phyloP scores from a whole-genome alignment of 2,797 vertebrate species.

The Myotis planiceps region DNA sequence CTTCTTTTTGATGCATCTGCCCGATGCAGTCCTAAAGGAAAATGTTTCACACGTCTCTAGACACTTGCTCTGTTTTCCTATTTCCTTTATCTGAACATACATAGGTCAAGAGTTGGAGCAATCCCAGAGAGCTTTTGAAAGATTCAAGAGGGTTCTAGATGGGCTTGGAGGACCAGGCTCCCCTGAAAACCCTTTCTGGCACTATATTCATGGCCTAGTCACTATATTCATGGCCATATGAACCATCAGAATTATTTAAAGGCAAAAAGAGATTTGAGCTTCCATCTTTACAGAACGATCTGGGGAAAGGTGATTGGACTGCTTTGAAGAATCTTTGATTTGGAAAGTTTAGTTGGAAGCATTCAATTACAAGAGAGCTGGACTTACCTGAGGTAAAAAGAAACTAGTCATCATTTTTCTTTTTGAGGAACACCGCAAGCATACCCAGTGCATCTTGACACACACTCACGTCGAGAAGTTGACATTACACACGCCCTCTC shows the following conservation, averaged over 20 bases:
- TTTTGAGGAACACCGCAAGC: neutral
- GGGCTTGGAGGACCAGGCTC: neutral
- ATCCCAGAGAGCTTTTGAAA: neutral
- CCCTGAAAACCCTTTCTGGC: neutral
- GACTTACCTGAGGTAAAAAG: slow-evolving; percentile 4
- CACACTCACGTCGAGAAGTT: neutral
- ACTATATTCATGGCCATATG: too few relatives aligned
- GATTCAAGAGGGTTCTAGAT: neutral
- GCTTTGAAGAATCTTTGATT: neutral
- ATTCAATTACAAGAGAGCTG: neutral
- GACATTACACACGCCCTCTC: neutral
- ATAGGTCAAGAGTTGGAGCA: neutral
- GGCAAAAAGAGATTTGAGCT: neutral
- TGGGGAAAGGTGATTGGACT: neutral
- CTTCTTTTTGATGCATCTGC: neutral
- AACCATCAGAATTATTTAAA: neutral
- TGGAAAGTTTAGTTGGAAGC: neutral
- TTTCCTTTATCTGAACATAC: neutral
- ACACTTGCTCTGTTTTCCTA: neutral
- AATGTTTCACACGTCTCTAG: neutral
- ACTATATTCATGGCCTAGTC: neutral
- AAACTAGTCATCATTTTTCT: neutral
- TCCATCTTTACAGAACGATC: neutral
- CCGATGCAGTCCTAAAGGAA: neutral
- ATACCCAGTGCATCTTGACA: neutral